These are phyloP conservation scores for Amphipyra berbera DNA, from an alignment of 2,888 invertebrate species.

Conservation along the genomic window DNA sequence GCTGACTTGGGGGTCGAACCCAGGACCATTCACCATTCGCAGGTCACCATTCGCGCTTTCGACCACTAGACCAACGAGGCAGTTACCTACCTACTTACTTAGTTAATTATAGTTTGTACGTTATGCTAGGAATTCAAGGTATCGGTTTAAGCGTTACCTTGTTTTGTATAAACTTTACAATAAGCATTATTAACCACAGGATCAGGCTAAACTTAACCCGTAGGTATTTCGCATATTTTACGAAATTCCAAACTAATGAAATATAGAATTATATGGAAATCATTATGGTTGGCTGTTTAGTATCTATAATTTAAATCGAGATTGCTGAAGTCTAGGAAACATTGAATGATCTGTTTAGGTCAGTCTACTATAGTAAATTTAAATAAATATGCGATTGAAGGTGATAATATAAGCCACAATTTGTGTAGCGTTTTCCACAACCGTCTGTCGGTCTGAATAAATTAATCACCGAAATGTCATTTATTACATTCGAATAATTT, in stretches of 20 bases:
- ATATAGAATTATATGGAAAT: no score
- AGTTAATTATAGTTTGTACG: no score
- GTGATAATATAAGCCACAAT: conserved; percentile 16
- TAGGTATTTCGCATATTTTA: neutral
- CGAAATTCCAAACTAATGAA: no score
- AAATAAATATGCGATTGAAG: conserved; percentile 28
- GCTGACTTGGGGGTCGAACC: no score
- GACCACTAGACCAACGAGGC: no score
- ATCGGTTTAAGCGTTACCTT: neutral
- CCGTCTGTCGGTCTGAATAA: conserved; percentile 10
- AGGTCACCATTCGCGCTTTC: no score
- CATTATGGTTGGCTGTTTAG: no score
- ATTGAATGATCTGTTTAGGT: conserved; percentile 19
- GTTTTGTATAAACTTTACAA: conserved; percentile 1
- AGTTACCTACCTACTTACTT: no score
- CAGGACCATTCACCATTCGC: no score
- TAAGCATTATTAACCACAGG: neutral
- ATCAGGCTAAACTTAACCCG: neutral
- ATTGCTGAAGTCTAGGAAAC: neutral
- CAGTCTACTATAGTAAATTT: conserved; percentile 7
- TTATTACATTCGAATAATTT: neutral
- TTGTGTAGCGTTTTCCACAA: conserved; percentile 22
- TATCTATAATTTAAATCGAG: no score
- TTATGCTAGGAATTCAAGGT: no score
- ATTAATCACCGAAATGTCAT: conserved; percentile 17